Evolutionary conservation across 2,113 vertebrate genomes (phyloP).

Genomic region (Erythrocercus mccallii): DNA sequence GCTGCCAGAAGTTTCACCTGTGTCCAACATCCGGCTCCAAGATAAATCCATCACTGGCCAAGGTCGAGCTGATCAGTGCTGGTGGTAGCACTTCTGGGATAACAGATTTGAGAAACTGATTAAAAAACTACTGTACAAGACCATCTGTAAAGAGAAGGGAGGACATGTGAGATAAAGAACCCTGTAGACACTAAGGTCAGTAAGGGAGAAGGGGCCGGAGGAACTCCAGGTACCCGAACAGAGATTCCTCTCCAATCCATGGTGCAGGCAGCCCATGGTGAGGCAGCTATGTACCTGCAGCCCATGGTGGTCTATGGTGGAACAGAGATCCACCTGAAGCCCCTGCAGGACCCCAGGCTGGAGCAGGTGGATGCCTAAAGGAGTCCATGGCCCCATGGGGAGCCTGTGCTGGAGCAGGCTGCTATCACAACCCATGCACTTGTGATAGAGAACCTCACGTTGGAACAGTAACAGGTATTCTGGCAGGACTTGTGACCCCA

Average conservation of each 20-base stretch:
- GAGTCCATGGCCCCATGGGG: neutral
- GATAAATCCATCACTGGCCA: rapidly evolving
- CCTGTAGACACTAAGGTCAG: neutral
- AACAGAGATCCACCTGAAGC: neutral
- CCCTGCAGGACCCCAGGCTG: rapidly evolving
- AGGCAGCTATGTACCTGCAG: neutral
- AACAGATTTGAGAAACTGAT: neutral
- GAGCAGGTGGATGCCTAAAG: neutral
- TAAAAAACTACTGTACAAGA: neutral
- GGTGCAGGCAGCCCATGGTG: too few species aligned
- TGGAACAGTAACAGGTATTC: neutral
- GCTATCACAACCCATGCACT: neutral
- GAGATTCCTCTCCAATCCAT: rapidly evolving
- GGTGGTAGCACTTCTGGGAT: rapidly evolving
- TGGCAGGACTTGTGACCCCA: neutral
- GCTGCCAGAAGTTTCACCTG: rapidly evolving
- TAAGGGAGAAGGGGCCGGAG: neutral
- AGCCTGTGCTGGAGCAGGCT: neutral
- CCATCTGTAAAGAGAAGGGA: neutral
- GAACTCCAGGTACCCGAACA: rapidly evolving
- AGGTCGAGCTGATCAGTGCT: rapidly evolving
- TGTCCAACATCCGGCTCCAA: rapidly evolving
- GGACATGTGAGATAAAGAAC: neutral
- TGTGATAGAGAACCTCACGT: rapidly evolving
- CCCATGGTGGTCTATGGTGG: rapidly evolving